Evolutionary conservation across 2,113 vertebrate genomes (phyloP).

Genomic region (Cettia cetti): DNA sequence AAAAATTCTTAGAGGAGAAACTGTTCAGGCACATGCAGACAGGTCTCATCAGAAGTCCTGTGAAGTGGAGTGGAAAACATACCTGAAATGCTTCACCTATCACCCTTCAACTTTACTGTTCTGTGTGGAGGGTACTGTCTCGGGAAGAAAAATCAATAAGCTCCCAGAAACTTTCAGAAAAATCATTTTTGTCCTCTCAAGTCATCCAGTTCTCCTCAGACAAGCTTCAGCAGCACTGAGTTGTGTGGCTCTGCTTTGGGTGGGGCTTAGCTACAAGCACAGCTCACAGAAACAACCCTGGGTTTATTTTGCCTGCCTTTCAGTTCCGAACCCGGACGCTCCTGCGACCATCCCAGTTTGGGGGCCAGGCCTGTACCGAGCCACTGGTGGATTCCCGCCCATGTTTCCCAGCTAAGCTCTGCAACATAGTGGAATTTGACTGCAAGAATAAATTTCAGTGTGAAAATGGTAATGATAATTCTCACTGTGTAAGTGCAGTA

Average conservation of each 20-base stretch:
- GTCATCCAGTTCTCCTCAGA: background rate
- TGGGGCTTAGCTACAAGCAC: background rate
- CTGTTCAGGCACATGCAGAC: background rate
- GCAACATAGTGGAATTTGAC: constrained; percentile 76
- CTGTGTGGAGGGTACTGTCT: background rate
- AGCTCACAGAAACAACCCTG: background rate
- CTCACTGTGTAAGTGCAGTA: background rate
- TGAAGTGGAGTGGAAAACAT: background rate
- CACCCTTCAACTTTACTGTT: background rate
- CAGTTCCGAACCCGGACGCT: constrained; percentile 81
- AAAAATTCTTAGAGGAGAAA: background rate
- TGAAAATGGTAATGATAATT: constrained; percentile 76
- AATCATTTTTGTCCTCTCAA: background rate
- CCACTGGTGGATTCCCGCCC: constrained; percentile 75
- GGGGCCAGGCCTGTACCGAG: constrained; percentile 77
- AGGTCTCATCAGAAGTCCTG: background rate
- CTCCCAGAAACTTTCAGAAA: background rate
- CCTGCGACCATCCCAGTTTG: constrained; percentile 83
- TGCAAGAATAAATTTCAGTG: constrained; percentile 86
- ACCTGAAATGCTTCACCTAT: background rate
- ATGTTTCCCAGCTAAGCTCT: constrained; percentile 80
- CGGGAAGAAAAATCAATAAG: background rate
- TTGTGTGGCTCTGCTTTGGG: background rate
- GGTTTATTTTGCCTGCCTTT: constrained; percentile 4
- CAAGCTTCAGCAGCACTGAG: background rate